Conservation (phyloP, 1,140 invertebrate species). For the Drosophila equinoxialis region DNA sequence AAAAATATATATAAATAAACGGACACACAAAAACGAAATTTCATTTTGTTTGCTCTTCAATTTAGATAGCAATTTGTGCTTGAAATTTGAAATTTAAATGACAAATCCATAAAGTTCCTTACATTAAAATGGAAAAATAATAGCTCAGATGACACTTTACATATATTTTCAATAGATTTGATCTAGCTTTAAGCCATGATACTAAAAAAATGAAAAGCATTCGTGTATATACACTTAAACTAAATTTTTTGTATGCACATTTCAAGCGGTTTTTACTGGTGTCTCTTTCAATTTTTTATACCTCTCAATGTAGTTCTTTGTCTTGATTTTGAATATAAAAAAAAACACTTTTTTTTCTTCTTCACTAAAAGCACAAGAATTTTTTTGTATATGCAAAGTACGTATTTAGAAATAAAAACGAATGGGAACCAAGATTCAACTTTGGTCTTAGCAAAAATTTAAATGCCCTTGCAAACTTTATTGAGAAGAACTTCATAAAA, state of each 20-base stretch:
- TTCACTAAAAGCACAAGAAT: conserved; percentile 26
- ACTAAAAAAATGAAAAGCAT: too few relatives aligned
- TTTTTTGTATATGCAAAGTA: conserved; percentile 52
- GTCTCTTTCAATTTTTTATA: neutral
- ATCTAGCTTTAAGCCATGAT: too few relatives aligned
- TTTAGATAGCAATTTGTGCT: conserved; percentile 6
- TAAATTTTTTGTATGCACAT: neutral
- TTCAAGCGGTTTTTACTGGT: conserved; percentile 5
- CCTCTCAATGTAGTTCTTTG: conserved; percentile 33
- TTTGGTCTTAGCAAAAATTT: neutral
- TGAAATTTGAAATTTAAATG: neutral
- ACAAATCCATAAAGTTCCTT: conserved; percentile 9
- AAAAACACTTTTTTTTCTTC: conserved; percentile 21
- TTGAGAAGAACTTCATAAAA: too few relatives aligned
- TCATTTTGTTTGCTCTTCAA: conserved; percentile 5
- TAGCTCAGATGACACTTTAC: conserved; percentile 20
- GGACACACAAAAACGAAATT: neutral
- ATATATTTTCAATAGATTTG: too few relatives aligned
- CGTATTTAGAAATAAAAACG: conserved; percentile 18
- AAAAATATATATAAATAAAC: neutral
- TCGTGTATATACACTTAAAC: neutral
- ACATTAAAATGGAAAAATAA: conserved; percentile 33
- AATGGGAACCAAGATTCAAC: too few relatives aligned
- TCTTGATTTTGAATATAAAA: conserved; percentile 25
- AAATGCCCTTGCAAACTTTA: neutral